Evolutionary conservation across 2,888 invertebrate genomes (phyloP).

Genomic region (Tryphoninae sp.): DNA sequence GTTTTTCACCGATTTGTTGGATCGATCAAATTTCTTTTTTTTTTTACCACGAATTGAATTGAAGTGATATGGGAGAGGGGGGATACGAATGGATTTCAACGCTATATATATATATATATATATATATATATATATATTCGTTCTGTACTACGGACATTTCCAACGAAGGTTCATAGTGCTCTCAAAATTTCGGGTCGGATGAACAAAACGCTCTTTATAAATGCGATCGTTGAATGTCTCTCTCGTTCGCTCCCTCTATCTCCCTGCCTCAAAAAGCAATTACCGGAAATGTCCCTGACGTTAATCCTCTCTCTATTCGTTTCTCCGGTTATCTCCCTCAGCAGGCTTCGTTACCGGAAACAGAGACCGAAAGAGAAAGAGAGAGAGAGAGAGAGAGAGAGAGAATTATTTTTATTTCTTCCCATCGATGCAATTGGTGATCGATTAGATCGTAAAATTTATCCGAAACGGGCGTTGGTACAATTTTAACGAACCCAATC

Average conservation of each 20-base stretch:
- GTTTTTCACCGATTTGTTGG: conserved; percentile 2
- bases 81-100: not conserved
- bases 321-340: not conserved
- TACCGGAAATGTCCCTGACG: conserved; percentile 19
- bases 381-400: not conserved
- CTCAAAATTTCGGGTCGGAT: conserved; percentile 1
- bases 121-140: conserved; percentile 14
- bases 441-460: not conserved
- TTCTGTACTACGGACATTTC: conserved; percentile 12
- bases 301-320: conserved; percentile 24
- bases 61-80: not conserved
- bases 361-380: too few species aligned
- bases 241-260: not conserved
- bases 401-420: not conserved
- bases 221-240: not conserved
- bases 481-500: not conserved
- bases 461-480: not conserved
- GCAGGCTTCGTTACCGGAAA: too few species aligned
- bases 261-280: conserved; percentile 36
- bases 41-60: not conserved
- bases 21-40: not conserved
- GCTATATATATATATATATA: not conserved
- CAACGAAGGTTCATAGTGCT: conserved; percentile 26
- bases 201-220: conserved; percentile 16
- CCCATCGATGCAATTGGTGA: not conserved